Conservation (phyloP, 1,140 invertebrate species). For the Cecropterus lyciades region DNA sequence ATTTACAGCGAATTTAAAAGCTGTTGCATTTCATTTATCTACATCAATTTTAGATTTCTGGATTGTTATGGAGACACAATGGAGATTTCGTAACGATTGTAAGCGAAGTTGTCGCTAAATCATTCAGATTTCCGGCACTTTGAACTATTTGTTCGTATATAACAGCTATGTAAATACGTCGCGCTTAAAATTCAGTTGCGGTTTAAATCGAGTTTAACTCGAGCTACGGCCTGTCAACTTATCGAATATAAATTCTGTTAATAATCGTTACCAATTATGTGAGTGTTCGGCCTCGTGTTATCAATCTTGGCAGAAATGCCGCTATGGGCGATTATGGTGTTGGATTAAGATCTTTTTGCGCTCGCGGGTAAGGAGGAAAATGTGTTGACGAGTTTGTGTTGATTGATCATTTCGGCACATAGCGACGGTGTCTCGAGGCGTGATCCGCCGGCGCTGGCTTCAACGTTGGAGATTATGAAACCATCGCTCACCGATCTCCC, state of each 20-base stretch:
- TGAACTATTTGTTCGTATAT: slow-evolving; percentile 47
- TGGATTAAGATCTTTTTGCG: slow-evolving; percentile 67
- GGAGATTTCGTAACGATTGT: neutral
- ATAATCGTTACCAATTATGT: slow-evolving; percentile 79
- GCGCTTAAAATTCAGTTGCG: slow-evolving; percentile 60
- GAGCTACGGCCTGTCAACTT: slow-evolving; percentile 65
- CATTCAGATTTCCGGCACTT: slow-evolving; percentile 46
- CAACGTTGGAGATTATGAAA: slow-evolving; percentile 62
- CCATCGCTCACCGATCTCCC: slow-evolving; percentile 52
- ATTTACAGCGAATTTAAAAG: too few relatives aligned
- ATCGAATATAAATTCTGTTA: slow-evolving; percentile 75
- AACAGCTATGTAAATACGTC: slow-evolving; percentile 62
- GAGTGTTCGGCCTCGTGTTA: slow-evolving; percentile 65
- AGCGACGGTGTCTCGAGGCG: slow-evolving; percentile 46
- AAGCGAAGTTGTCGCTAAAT: slow-evolving; percentile 13
- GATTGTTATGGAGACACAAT: too few relatives aligned
- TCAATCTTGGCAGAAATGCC: slow-evolving; percentile 56
- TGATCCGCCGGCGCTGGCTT: slow-evolving; percentile 45
- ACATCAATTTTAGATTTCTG: too few relatives aligned
- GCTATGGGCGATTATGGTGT: slow-evolving; percentile 44
- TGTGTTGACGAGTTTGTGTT: slow-evolving; percentile 53
- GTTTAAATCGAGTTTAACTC: slow-evolving; percentile 70
- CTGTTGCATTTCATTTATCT: too few relatives aligned
- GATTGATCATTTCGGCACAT: slow-evolving; percentile 55
- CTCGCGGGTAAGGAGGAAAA: slow-evolving; percentile 59